These are phyloP conservation scores for Ictidomys tridecemlineatus DNA, from an alignment of 2,113 vertebrate genomes.

Conservation along the genomic window DNA sequence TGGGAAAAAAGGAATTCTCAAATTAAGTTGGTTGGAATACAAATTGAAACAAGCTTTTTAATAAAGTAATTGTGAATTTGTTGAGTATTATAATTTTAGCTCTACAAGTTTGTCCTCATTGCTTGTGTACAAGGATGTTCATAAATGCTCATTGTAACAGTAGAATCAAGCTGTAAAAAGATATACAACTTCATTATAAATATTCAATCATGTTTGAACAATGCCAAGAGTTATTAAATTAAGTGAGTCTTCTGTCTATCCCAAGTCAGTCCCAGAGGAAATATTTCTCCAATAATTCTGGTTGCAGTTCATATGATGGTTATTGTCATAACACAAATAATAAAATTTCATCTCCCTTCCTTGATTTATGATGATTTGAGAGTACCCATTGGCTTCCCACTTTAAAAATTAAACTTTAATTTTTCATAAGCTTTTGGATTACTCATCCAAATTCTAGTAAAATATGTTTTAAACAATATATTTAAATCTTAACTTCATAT, in stretches of 20 bases:
- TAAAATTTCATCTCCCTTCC: background rate
- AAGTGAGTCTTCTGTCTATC: background rate
- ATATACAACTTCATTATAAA: too few species aligned
- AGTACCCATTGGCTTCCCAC: background rate
- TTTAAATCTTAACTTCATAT: background rate
- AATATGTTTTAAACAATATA: background rate
- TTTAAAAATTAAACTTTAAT: background rate
- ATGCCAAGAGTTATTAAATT: background rate
- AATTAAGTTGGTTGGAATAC: too few species aligned
- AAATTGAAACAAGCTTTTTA: too few species aligned
- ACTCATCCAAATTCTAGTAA: background rate
- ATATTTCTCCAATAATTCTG: background rate
- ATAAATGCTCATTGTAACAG: too few species aligned
- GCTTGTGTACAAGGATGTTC: too few species aligned
- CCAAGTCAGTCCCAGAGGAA: background rate
- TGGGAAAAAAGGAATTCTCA: too few species aligned
- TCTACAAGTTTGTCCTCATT: too few species aligned
- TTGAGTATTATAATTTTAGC: too few species aligned
- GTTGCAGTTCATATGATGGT: background rate
- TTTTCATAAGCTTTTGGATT: background rate
- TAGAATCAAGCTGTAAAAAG: too few species aligned
- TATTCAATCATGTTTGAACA: too few species aligned
- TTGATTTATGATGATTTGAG: background rate
- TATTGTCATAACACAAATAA: background rate
- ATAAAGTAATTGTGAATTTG: too few species aligned